Percentiles rank a stretch among this genome's conserved stretches.
phyloP scores from a whole-genome alignment of 1,140 invertebrate genomes.

The Mizuhopecten yessoensis region DNA sequence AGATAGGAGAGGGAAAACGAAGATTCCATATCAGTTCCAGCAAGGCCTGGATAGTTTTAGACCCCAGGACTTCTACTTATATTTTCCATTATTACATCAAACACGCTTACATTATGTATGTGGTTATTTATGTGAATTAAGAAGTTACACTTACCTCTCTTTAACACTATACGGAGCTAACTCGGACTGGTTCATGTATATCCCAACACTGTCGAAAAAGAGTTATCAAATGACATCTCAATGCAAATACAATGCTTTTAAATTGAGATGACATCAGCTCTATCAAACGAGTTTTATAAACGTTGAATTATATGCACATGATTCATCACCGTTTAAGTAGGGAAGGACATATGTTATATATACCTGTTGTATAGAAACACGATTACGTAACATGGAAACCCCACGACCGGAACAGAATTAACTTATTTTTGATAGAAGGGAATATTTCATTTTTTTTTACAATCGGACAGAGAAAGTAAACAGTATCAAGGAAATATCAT shows the following conservation, averaged over 20 bases:
- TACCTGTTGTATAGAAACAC: background rate
- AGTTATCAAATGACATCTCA: background rate
- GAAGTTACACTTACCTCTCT: background rate
- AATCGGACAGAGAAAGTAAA: background rate
- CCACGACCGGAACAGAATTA: too few relatives aligned
- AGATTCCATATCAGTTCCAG: background rate
- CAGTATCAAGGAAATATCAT: background rate
- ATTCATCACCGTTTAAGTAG: background rate
- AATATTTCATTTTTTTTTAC: too few relatives aligned
- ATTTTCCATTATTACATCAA: background rate
- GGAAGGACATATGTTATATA: background rate
- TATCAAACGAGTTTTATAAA: background rate
- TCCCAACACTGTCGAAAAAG: background rate
- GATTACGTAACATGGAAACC: background rate
- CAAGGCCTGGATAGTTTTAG: background rate
- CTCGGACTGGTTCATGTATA: background rate
- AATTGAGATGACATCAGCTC: background rate
- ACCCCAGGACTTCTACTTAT: background rate
- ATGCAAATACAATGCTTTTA: background rate
- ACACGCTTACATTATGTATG: too few relatives aligned
- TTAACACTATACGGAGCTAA: background rate
- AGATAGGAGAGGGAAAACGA: background rate
- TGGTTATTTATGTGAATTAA: background rate
- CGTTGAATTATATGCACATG: conserved; percentile 20
- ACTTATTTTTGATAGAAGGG: background rate